Percentiles rank a stretch among this genome's conserved stretches.
These are phyloP conservation scores for Lemur catta DNA, from an alignment of 2,797 vertebrate species.

Conservation along the genomic window DNA sequence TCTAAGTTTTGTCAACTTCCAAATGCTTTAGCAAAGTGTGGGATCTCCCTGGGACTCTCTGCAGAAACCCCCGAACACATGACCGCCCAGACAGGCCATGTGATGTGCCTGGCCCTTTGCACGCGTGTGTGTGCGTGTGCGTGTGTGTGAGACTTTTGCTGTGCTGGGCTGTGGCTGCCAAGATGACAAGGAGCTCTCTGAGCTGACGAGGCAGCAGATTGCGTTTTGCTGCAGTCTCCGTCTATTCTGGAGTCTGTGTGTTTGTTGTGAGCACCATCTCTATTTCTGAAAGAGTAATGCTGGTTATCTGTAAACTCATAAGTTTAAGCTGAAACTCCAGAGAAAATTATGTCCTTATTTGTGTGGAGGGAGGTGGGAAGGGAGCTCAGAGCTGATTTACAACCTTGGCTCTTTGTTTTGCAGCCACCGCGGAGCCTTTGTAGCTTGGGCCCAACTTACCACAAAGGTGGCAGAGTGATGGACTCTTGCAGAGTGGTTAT, in stretches of 20 bases:
- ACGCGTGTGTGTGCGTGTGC: neutral
- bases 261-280: neutral
- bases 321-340: slow-evolving; percentile 23
- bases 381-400: neutral
- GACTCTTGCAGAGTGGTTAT: rapidly evolving
- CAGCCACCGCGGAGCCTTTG: neutral
- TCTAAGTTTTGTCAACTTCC: neutral
- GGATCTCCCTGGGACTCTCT: neutral
- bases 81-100: rapidly evolving
- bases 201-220: neutral
- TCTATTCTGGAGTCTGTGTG: neutral
- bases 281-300: slow-evolving; percentile 48
- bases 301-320: neutral
- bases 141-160: neutral
- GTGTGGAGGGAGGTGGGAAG: neutral
- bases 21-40: neutral
- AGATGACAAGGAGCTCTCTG: neutral
- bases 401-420: neutral
- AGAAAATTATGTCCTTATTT: slow-evolving; percentile 20
- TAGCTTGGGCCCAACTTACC: neutral
- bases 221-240: neutral
- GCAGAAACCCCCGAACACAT: neutral
- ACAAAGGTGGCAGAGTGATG: neutral
- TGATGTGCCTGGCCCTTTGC: neutral
- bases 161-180: neutral